Evolutionary conservation across 2,888 invertebrate genomes (phyloP).

Genomic region (Ypsolopha sequella): DNA sequence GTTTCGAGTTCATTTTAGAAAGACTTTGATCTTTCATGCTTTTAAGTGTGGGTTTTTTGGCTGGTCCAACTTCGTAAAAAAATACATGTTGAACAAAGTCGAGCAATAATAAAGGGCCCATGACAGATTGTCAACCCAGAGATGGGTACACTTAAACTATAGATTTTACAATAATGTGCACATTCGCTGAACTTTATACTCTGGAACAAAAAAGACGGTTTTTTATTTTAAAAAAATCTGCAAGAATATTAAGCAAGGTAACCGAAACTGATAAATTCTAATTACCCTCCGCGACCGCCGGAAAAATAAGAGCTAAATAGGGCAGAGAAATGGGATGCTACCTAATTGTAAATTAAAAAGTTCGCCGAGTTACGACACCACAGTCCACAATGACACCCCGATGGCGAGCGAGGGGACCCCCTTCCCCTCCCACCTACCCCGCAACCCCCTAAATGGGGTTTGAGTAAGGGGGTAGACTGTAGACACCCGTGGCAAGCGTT

Average conservation of each 20-base stretch:
- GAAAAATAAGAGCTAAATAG: conserved; percentile 70
- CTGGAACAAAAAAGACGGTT: no score
- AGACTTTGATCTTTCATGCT: neutral
- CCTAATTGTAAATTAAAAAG: conserved; percentile 72
- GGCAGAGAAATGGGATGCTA: conserved; percentile 70
- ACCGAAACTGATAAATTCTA: conserved; percentile 46
- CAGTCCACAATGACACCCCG: conserved; percentile 69
- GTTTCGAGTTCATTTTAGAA: neutral
- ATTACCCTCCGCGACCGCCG: conserved; percentile 58
- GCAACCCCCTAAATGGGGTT: conserved; percentile 19
- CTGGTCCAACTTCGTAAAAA: neutral
- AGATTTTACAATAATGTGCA: no score
- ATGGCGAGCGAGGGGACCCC: conserved; percentile 26
- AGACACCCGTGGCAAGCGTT: conserved; percentile 66
- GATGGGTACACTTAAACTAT: no score
- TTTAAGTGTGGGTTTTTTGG: neutral
- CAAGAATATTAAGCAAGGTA: neutral
- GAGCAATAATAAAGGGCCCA: neutral
- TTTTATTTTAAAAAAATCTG: no score
- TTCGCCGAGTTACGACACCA: conserved; percentile 71
- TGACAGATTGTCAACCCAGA: neutral
- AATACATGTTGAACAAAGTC: neutral
- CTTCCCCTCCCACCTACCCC: conserved; percentile 17
- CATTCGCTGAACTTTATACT: no score
- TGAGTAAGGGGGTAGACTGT: conserved; percentile 24